phyloP scores from a whole-genome alignment of 2,113 vertebrate genomes.

The Gasterosteus nipponicus region DNA sequence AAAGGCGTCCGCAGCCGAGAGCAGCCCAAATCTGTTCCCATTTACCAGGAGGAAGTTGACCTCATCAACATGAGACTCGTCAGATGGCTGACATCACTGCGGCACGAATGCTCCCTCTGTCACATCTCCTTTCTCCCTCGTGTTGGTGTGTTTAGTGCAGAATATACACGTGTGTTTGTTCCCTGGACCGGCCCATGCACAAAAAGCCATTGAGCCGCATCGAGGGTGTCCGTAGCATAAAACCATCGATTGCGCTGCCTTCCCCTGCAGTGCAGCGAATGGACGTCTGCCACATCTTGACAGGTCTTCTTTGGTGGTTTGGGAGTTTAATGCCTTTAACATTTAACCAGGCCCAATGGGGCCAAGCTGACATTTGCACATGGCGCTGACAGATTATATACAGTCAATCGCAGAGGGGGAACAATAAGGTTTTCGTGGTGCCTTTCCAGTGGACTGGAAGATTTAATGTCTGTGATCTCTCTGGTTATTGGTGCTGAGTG shows the following conservation, averaged over 20 bases:
- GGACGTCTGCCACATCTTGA: constrained; percentile 44
- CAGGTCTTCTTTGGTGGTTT: constrained; percentile 50
- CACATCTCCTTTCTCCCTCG: constrained; percentile 41
- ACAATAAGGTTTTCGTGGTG: constrained; percentile 30
- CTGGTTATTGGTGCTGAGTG: background rate
- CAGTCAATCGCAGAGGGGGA: constrained; percentile 22
- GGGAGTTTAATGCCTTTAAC: constrained; percentile 51
- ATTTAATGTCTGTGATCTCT: constrained; percentile 14
- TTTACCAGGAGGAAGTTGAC: constrained; percentile 69
- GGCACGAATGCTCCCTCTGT: constrained; percentile 38
- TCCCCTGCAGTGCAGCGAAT: constrained; percentile 43
- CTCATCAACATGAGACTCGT: constrained; percentile 66
- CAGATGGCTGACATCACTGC: constrained; percentile 67
- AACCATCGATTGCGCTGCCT: constrained; percentile 30
- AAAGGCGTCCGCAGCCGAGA: constrained; percentile 28
- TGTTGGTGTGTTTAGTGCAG: constrained; percentile 30
- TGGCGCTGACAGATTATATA: constrained; percentile 39
- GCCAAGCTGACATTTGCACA: constrained; percentile 55
- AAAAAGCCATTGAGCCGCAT: constrained; percentile 54
- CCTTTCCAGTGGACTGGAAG: background rate
- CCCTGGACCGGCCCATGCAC: constrained; percentile 23
- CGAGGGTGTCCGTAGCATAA: constrained; percentile 11
- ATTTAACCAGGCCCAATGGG: constrained; percentile 43
- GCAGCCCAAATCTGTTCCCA: constrained; percentile 44
- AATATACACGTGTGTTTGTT: constrained; percentile 43